Base-by-base conservation (phyloP, 2,113 vertebrate genomes). In the Corythaixoides concolor region DNA sequence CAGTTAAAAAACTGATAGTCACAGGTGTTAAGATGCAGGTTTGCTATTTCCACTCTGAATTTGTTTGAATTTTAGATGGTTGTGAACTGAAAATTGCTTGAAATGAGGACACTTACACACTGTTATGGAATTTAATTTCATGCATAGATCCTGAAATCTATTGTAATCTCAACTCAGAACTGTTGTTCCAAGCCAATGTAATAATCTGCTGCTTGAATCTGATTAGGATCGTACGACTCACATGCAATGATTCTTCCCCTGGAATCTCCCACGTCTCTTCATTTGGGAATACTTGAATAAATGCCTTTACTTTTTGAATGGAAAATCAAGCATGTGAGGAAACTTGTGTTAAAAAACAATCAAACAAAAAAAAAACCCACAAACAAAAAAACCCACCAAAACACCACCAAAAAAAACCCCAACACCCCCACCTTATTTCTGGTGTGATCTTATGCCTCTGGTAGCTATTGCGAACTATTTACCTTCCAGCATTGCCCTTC, bases 51-150 rank as follows among this genome's bases (percentile, higher is more conserved):
- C 47, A 33, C 76, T 88, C 63, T 86, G 82, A 88, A 85, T 97
- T 96, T 93, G 43, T 97, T 97, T 93, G 91, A 84, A 73, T 95
- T 98, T 95, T 80, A 55, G 89, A 80, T 95, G 69, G 62, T 85
- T 95, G 68, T 91, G 88, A 95, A 76, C 66, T 68, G 96, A 94
- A 97, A 96, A 94, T 88, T 94, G 78, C 97, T 97, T 97, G 86
- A 97, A 96, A 97, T 96, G 68, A 94, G 78, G 86, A 92, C 77
- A 74, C 66, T 89, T 95, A 96, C 6, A 19, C 80, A 88, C 86
- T 96, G 28, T 80, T 95, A 68, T 96, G 50, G 89, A 89, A 97
- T 96, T 95, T 94, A 96, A 96, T 97, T 97, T 96, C 93, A 96
- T 73, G 95, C 62, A 55, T 76, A 96, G 95, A 95, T 97, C 76